These are phyloP conservation scores for Drosophila lutescens DNA, from an alignment of 2,888 invertebrate genomes.

Conservation along the genomic window DNA sequence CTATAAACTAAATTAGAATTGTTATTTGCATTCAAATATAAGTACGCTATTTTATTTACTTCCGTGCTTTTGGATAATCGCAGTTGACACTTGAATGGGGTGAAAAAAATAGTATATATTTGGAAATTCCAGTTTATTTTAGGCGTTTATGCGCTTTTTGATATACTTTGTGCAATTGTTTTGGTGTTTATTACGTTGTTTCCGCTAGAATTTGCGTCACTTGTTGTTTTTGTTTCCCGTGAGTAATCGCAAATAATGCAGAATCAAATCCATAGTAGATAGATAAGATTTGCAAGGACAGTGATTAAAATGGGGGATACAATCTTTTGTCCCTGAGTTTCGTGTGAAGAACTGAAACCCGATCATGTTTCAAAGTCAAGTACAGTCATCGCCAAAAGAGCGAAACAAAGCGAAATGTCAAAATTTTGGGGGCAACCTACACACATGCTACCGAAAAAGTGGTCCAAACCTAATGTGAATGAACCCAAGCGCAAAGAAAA, in stretches of 20 bases:
- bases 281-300: slow-evolving; percentile 28
- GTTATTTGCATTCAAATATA: slow-evolving; percentile 24
- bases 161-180: slow-evolving; percentile 10
- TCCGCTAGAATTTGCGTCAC: slow-evolving; percentile 26
- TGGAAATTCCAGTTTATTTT: slow-evolving; percentile 25
- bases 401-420: slow-evolving; percentile 22
- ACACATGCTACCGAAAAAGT: slow-evolving; percentile 20
- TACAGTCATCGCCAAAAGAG: slow-evolving; percentile 21
- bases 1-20: background rate
- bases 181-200: slow-evolving; percentile 17
- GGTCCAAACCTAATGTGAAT: slow-evolving; percentile 28
- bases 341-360: slow-evolving; percentile 5
- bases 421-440: slow-evolving; percentile 7
- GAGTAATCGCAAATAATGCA: slow-evolving; percentile 9
- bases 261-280: background rate
- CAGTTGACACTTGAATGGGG: slow-evolving; percentile 5
- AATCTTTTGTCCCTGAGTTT: background rate
- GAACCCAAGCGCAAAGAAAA: slow-evolving; percentile 14
- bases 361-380: slow-evolving; percentile 1
- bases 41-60: slow-evolving; percentile 6
- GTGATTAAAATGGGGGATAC: background rate
- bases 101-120: slow-evolving; percentile 5
- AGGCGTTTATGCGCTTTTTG: background rate
- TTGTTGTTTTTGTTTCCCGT: slow-evolving; percentile 7
- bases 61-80: slow-evolving; percentile 12